Percentiles rank a stretch among this genome's conserved stretches.
These are phyloP conservation scores for Gryllus bimaculatus DNA, from an alignment of 1,140 invertebrate genomes.

Conservation along the genomic window DNA sequence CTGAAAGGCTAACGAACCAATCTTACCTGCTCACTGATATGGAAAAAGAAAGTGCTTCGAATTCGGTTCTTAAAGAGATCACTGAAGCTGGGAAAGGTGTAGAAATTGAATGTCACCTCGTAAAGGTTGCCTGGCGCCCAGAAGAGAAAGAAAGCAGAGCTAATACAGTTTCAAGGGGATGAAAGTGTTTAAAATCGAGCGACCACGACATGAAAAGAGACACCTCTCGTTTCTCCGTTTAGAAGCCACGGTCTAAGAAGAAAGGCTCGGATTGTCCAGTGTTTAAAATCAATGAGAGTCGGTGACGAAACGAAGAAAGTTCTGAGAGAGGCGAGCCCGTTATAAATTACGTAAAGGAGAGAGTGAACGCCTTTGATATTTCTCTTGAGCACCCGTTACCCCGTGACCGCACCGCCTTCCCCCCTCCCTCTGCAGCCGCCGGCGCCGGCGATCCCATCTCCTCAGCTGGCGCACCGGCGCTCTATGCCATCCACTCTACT, in stretches of 20 bases:
- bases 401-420: background rate
- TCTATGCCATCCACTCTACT: background rate
- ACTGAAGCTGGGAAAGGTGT: no score
- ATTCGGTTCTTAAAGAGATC: no score
- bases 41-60: no score
- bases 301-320: slow-evolving; percentile 3
- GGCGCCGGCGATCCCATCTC: background rate
- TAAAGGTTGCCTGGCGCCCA: background rate
- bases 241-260: background rate
- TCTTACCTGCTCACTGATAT: no score
- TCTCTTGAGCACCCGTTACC: background rate
- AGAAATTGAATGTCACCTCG: background rate
- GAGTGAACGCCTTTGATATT: background rate
- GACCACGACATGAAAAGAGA: background rate
- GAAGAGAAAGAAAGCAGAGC: background rate
- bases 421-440: no score
- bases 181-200: background rate
- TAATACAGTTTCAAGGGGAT: background rate
- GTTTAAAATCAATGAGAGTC: background rate
- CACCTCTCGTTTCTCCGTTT: background rate
- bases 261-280: background rate
- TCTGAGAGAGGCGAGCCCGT: background rate
- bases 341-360: slow-evolving; percentile 1
- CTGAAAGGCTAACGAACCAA: no score
- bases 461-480: background rate